These are phyloP conservation scores for Drosophila vallismaia DNA, from an alignment of 2,888 invertebrate species.

Conservation along the genomic window DNA sequence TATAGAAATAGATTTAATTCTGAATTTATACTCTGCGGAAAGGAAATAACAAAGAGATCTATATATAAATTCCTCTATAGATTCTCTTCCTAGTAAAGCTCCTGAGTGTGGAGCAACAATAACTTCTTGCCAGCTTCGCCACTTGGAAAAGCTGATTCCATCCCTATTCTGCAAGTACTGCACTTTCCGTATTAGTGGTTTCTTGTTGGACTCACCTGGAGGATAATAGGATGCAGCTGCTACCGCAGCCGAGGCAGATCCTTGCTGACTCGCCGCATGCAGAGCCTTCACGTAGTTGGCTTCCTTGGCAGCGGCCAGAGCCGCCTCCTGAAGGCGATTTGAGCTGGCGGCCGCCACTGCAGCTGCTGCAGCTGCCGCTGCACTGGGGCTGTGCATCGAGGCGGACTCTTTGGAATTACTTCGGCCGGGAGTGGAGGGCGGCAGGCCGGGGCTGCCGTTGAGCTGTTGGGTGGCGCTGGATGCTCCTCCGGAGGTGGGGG, in stretches of 20 bases:
- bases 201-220: slow-evolving; percentile 50
- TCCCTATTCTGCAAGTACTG: not conserved
- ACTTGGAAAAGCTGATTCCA: not conserved
- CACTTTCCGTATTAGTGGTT: not conserved
- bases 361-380: slow-evolving; percentile 68
- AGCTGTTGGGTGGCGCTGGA: slow-evolving; percentile 36
- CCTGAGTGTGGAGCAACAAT: not conserved
- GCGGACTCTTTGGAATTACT: slow-evolving; percentile 82
- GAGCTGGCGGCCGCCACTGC: slow-evolving; percentile 69
- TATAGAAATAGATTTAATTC: not conserved
- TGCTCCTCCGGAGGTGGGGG: slow-evolving; percentile 58
- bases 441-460: slow-evolving; percentile 72
- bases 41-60: not conserved
- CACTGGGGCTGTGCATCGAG: slow-evolving; percentile 70
- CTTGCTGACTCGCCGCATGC: slow-evolving; percentile 80
- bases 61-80: not conserved
- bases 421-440: slow-evolving; percentile 57
- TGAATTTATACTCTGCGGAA: no score
- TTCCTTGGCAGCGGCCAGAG: slow-evolving; percentile 79
- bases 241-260: slow-evolving; percentile 60
- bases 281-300: slow-evolving; percentile 82
- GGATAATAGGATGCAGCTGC: slow-evolving; percentile 84
- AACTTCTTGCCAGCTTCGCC: not conserved
- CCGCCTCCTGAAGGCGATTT: slow-evolving; percentile 68
- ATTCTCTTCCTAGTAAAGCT: not conserved